Percentiles rank a stretch among this genome's conserved stretches.
Evolutionary conservation across 2,888 invertebrate species (phyloP).

Genomic region (Steinernema carpocapsae): DNA sequence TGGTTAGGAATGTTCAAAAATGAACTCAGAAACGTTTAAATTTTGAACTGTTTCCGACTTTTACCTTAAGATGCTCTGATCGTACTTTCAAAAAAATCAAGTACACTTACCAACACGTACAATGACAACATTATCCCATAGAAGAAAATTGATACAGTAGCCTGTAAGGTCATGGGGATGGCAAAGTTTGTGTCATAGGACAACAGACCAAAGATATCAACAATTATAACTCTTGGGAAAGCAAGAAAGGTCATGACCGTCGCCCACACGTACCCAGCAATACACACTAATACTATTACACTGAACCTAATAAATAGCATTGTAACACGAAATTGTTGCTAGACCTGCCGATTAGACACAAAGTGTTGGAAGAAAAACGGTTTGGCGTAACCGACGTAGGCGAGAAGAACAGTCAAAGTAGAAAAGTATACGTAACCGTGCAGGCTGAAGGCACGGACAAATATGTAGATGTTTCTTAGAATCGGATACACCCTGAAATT

Average conservation of each 20-base stretch:
- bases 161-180: not conserved
- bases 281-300: not conserved
- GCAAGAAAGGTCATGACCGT: not conserved
- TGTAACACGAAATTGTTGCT: not conserved
- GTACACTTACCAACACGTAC: no score
- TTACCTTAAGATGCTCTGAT: no score
- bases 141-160: not conserved
- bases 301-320: not conserved
- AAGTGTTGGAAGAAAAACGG: not conserved
- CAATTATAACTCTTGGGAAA: not conserved
- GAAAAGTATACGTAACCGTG: not conserved
- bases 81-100: no score
- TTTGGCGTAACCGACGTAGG: not conserved
- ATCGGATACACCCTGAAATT: not conserved
- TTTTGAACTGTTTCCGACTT: no score
- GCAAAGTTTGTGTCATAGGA: constrained; percentile 2
- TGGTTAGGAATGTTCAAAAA: no score
- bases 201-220: not conserved
- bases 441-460: not conserved
- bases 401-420: not conserved
- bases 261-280: not conserved
- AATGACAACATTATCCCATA: not conserved
- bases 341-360: not conserved
- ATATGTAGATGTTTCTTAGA: not conserved
- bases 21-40: no score